Conservation (phyloP, 2,888 invertebrate species). For the Archaeoteleia sp. region DNA sequence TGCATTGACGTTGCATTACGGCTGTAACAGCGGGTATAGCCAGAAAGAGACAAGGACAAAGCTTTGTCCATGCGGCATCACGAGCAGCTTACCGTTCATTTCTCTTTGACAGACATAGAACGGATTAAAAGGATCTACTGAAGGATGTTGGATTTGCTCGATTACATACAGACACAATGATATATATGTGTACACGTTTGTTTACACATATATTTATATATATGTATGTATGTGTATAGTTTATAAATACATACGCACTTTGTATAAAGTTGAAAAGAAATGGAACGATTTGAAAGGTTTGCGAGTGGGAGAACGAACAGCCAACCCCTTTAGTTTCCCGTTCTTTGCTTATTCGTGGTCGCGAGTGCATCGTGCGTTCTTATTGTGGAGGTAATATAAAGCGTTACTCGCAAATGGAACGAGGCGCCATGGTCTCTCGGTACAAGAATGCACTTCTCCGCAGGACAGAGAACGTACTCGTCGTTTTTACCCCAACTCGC, state of each 20-base stretch:
- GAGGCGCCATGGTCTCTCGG: conserved; percentile 15
- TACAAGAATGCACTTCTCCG: conserved; percentile 16
- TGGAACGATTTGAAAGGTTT: neutral
- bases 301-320: conserved; percentile 4
- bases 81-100: conserved; percentile 12
- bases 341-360: neutral
- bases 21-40: neutral
- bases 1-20: conserved; percentile 4
- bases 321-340: conserved; percentile 1
- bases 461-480: neutral
- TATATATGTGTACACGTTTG: neutral
- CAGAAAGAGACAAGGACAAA: conserved; percentile 10
- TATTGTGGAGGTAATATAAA: neutral
- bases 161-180: neutral
- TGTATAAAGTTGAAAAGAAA: neutral
- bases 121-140: conserved; percentile 22
- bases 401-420: conserved; percentile 23
- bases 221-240: neutral
- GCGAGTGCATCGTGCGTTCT: neutral
- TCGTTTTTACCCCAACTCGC: neutral
- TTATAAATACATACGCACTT: neutral
- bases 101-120: conserved; percentile 20
- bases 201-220: neutral
- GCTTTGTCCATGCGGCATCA: conserved; percentile 9
- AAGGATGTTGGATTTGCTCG: conserved; percentile 5